Evolutionary conservation across 2,113 vertebrate species (phyloP).

Genomic region (Thunnus maccoyii): DNA sequence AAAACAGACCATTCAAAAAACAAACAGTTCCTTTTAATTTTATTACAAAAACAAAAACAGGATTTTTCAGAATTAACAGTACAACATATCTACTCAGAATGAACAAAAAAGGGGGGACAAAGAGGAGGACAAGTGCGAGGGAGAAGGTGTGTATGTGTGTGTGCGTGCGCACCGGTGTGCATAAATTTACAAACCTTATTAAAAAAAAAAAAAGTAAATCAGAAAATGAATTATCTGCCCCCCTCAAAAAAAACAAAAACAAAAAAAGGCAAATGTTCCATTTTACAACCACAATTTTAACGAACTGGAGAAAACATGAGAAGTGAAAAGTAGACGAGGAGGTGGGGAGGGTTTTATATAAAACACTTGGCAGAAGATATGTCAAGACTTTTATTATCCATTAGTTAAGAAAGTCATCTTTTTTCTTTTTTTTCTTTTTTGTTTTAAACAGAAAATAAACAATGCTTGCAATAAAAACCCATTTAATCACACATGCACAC

Average conservation of each 20-base stretch:
- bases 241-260: constrained; percentile 1
- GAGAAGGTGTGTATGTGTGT: constrained; percentile 33
- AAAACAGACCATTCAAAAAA: constrained; percentile 24
- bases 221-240: constrained; percentile 28
- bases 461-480: constrained; percentile 74
- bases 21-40: constrained; percentile 77
- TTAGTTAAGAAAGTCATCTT: constrained; percentile 68
- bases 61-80: constrained; percentile 75
- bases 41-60: constrained; percentile 81
- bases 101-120: constrained; percentile 23
- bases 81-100: constrained; percentile 74
- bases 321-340: background rate
- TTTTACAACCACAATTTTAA: constrained; percentile 34
- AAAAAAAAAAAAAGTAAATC: constrained; percentile 40
- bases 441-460: constrained; percentile 65
- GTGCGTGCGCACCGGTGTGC: constrained; percentile 23
- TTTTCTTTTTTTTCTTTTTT: background rate
- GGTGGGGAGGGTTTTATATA: constrained; percentile 46
- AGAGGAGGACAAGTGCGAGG: constrained; percentile 45
- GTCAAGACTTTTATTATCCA: constrained; percentile 57
- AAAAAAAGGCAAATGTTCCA: background rate
- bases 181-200: constrained; percentile 57
- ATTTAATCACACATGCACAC: constrained; percentile 46
- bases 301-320: constrained; percentile 25
- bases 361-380: constrained; percentile 72